Base-by-base conservation (phyloP, 2,113 vertebrate genomes). In the Octodon degus region DNA sequence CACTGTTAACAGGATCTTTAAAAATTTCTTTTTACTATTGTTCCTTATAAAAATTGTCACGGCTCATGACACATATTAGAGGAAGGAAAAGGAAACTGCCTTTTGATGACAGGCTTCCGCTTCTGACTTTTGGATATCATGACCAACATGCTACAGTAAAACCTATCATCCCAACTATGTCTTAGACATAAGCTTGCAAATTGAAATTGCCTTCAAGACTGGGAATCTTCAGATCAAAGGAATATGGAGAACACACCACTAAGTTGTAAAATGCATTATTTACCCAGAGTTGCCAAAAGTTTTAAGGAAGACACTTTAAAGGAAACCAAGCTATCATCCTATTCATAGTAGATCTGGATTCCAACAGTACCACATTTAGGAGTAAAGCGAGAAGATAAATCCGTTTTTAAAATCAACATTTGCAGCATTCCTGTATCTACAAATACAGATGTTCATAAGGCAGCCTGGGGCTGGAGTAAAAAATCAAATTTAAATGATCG, bases 251-350 rank as follows among this genome's bases (percentile, higher is more conserved):
- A 79, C 77, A 92, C 11, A 32, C 5, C 25, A 37, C 43, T 72
- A 79, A 77, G 89, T 85, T 96, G 94, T 90, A 60, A 94, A 93
- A 92, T 63, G 79, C 76, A 93, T 90, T 92, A 60, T 96, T 96
- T 95, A 96, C 32, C 70, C 93, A 84, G 96, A 95, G 77, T 97
- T 93, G 77, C 34, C 43, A 43, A 80, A 98, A 98, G 97, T 98
- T 97, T 94, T 67, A 91, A 92, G 68, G 86, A 94, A 93, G 88
- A 95, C 65, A 58, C 50, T 89, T 83, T 53, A 90, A 68, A 94
- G 63, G 24, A 90, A 89, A 96, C 58, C 65, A 40, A 50, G 80
- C 34, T 92, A 60, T 25, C 74, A 30, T 93, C 90, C 22, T 47
- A 74, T 47, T 43, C 72, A 63, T 16, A 60, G 67, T 87, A 63